Evolutionary conservation across 2,888 invertebrate genomes (phyloP), one percentile per base, ranked within the genome.

Genomic region (Melieria picta): DNA sequence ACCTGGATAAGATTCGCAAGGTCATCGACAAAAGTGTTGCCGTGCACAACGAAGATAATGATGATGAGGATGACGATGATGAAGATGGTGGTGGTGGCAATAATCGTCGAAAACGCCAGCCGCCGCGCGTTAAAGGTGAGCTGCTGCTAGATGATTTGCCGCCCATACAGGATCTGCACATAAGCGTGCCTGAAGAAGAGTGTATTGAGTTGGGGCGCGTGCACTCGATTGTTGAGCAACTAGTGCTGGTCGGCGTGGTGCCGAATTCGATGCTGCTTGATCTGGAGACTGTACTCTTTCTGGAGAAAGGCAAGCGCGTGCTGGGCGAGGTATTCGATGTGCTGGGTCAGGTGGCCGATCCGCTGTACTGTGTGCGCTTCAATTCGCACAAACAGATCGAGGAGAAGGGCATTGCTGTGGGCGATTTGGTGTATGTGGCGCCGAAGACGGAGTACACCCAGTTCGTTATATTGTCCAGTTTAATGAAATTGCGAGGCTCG

Each of bases 291-390:
- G 90, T 97, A 11, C 87, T 98, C 68, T 98, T 98, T 85, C 83
- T 95, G 72, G 93, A 96, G 11, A 91, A 91, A 78, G 94, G 95
- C 4, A 90, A 92, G 74, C 90, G 90, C 77, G 89, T 93, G 9
- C 86, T 96, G 5, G 85, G 85, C 0, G 91, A 92, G 84, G 91
- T 98, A 64, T 96, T 95, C 86, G 98, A 98, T 88, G 95, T 97
- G 0, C 92, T 98, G 83, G 98, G 98, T 11, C 94, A 92, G 65
- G 94, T 98, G 0, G 89, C 90, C 0, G 91, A 93, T 79, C 98
- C 98, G 0, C 90, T 93, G 77, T 98, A 98, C 86, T 93, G 94
- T 77, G 91, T 98, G n/a, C 90, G 97, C 4, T 98, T 98, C 86
- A 97, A 97, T 88, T 92, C 91, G 0, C 84, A 86, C 10, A 90